These are phyloP conservation scores for Lutjanus argentimaculatus DNA, from an alignment of 2,797 vertebrate genomes.

Conservation along the genomic window DNA sequence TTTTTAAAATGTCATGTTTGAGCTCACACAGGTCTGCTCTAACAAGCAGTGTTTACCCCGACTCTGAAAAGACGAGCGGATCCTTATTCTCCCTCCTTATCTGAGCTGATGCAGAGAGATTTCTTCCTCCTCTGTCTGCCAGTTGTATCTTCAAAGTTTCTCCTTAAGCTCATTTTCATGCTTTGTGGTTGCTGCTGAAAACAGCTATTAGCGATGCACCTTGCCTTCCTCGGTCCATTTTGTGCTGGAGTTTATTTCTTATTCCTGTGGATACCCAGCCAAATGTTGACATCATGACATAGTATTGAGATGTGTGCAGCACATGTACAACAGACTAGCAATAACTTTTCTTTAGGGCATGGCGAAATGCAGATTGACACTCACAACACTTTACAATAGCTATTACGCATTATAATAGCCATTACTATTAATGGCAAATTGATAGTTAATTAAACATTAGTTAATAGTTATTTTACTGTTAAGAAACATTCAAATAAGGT, in stretches of 20 bases:
- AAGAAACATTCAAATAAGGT: no score
- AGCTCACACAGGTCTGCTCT: constrained; percentile 65
- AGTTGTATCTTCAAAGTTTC: constrained; percentile 58
- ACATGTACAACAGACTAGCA: not conserved
- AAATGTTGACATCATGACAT: constrained; percentile 1
- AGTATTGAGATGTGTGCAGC: not conserved
- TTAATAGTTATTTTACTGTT: no score
- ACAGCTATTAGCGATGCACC: constrained; percentile 24
- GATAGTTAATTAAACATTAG: no score
- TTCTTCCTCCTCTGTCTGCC: constrained; percentile 47
- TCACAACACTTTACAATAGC: no score
- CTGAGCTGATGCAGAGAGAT: constrained; percentile 49
- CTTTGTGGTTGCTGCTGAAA: constrained; percentile 33
- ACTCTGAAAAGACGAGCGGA: constrained; percentile 46
- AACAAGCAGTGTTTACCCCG: constrained; percentile 72
- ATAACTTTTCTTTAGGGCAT: not conserved
- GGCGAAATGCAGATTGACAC: constrained; percentile 1
- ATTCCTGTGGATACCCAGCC: constrained; percentile 8
- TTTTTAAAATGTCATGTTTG: constrained; percentile 71
- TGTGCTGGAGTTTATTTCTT: not conserved
- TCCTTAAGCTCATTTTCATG: constrained; percentile 47
- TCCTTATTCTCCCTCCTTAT: constrained; percentile 52
- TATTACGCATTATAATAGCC: no score
- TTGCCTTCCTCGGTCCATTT: constrained; percentile 13
- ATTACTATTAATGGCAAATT: no score